Conservation (phyloP, 2,888 invertebrate genomes). For the Metopia argyrocephala region DNA sequence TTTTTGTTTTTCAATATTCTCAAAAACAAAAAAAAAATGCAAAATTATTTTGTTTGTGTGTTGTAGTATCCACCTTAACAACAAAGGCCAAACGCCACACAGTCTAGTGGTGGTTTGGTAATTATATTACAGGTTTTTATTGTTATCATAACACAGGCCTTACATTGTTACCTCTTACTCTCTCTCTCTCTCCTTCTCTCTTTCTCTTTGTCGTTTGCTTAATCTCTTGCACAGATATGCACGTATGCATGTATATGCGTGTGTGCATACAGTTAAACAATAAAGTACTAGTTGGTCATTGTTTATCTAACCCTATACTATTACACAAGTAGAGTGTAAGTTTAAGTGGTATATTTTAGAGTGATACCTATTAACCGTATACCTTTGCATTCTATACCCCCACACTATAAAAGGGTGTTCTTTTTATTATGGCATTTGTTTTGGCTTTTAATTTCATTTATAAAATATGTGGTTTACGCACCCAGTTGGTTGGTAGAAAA, state of each 20-base stretch:
- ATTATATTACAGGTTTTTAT: slow-evolving; percentile 38
- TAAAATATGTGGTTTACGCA: slow-evolving; percentile 2
- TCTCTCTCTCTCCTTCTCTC: no score
- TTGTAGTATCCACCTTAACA: neutral
- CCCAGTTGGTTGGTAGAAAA: neutral
- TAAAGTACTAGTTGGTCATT: neutral
- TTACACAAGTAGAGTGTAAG: neutral
- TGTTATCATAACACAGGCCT: no score
- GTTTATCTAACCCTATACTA: neutral
- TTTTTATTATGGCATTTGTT: neutral
- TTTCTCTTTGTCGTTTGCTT: no score
- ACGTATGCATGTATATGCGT: neutral
- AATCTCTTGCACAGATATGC: no score
- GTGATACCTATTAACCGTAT: no score
- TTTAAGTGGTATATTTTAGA: no score
- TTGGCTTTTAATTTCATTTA: no score
- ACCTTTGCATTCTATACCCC: no score
- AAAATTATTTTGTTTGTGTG: neutral
- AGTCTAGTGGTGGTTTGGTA: slow-evolving; percentile 24
- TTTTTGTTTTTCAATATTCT: neutral
- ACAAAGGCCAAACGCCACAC: slow-evolving; percentile 11
- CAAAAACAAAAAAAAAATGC: neutral
- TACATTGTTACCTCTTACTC: no score
- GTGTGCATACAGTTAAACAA: neutral
- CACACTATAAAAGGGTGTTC: no score